phyloP scores from a whole-genome alignment of 2,888 invertebrate species.

The Embidobia sp. region DNA sequence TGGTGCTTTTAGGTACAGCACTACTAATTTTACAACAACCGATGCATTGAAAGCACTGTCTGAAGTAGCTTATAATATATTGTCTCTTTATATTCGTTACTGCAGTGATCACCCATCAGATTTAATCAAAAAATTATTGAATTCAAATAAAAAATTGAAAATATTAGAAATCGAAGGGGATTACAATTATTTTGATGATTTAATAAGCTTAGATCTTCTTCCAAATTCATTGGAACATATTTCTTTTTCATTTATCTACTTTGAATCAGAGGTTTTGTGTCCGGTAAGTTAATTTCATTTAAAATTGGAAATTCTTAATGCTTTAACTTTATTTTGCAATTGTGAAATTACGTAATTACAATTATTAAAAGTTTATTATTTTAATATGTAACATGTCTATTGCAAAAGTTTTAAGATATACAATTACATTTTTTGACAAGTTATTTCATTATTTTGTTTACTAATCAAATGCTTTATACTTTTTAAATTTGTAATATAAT shows the following conservation, averaged over 20 bases:
- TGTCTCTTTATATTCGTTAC: conserved; percentile 26
- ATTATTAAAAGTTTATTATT: too few relatives aligned
- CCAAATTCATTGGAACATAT: conserved; percentile 31
- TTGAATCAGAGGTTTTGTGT: conserved; percentile 17
- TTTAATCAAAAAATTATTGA: conserved; percentile 17
- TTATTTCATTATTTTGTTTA: too few relatives aligned
- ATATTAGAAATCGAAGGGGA: conserved; percentile 43
- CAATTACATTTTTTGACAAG: neutral
- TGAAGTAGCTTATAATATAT: conserved; percentile 24
- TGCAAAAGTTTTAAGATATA: neutral
- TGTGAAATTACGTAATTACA: too few relatives aligned
- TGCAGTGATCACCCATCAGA: neutral
- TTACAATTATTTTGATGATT: conserved; percentile 20
- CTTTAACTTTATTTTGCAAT: too few relatives aligned
- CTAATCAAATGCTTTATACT: too few relatives aligned
- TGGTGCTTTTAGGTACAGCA: conserved; percentile 27
- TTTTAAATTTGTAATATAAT: too few relatives aligned
- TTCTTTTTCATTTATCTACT: conserved; percentile 33
- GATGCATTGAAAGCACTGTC: conserved; percentile 34
- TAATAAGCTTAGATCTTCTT: conserved; percentile 6
- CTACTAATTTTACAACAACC: conserved; percentile 13
- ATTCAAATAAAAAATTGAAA: conserved; percentile 16
- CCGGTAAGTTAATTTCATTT: conserved; percentile 18
- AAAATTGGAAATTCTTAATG: too few relatives aligned
- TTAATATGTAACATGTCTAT: too few relatives aligned